Evolutionary conservation across 53 echinoderm and acorn worm species (phyloP), one percentile per base, ranked within the genome.

Genomic region (Actinopyga echinites): DNA sequence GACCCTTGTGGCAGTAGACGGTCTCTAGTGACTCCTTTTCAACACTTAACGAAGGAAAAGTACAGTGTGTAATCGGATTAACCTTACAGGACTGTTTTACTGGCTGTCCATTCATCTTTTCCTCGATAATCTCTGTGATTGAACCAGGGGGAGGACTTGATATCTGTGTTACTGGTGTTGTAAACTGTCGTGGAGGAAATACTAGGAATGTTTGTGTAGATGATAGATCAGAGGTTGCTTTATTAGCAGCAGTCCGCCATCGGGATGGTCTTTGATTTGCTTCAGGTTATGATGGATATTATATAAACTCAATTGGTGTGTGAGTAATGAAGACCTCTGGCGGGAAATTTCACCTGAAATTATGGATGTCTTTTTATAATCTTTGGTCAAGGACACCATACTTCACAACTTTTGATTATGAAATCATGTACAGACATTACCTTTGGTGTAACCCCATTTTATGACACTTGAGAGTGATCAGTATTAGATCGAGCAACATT

Each of bases 41-140:
- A 71, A 71, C 71, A 71, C 71, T 71, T 71, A 71, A 38, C 71
- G 40, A 43, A 44, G 71, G 71, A 71, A 44, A 32, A 65, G 65
- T 65, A 8, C 40, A 24, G 40, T 71, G 71, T 71, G 71, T 71
- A 71, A 71, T 42, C 40, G 71, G 71, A 71, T 71, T 71, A 71
- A 44, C 71, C 40, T 42, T 40, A 71, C 71, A 71, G 17, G 49
- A 13, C 13, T 17, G 13, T 13, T 49, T 49, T 17, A 49, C 17
- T 49, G 49, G 15, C 17, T 49, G 49, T 49, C 49, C 49, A 49
- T 49, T 49, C 49, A 49, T 49, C 49, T 49, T 49, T 49, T 40
- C 40, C 40, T 40, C 40, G 10, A 40, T 40, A 40, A 49, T 49
- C 49, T 49, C 17, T 15, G 17, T 17, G 17, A 49, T 49, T 49